Percentiles rank a stretch among this genome's conserved stretches.
These are phyloP conservation scores for Orycteropus afer DNA, from an alignment of 2,113 vertebrate genomes.

Conservation along the genomic window DNA sequence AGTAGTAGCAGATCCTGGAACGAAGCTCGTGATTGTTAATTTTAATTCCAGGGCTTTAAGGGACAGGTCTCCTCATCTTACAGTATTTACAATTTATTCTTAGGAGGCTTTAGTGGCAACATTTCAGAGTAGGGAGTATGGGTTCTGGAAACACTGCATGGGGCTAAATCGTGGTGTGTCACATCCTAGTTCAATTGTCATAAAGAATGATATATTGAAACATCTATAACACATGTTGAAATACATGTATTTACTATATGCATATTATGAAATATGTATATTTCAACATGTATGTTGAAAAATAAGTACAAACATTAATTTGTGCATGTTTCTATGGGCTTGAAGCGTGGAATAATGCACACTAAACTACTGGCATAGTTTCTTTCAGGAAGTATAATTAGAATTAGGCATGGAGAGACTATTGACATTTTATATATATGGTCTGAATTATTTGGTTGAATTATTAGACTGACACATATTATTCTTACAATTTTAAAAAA, in stretches of 20 bases:
- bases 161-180: neutral
- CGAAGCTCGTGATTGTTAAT: neutral
- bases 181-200: neutral
- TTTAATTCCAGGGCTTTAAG: neutral
- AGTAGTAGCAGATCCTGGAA: neutral
- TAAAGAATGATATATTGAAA: neutral
- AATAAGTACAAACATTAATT: neutral
- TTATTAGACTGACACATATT: too few relatives aligned
- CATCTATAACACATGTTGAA: neutral
- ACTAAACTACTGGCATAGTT: neutral
- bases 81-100: neutral
- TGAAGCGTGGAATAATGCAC: neutral
- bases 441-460: neutral
- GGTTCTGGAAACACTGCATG: neutral
- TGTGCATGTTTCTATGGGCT: neutral
- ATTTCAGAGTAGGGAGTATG: neutral
- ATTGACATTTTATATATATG: neutral
- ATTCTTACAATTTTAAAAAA: neutral
- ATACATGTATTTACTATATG: neutral
- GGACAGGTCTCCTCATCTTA: neutral
- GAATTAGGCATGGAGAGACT: neutral
- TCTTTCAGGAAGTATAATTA: neutral
- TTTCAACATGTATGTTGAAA: neutral
- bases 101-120: neutral
- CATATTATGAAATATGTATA: neutral